Conservation (phyloP, 2,113 vertebrate species). For the Pycnonotus jocosus region DNA sequence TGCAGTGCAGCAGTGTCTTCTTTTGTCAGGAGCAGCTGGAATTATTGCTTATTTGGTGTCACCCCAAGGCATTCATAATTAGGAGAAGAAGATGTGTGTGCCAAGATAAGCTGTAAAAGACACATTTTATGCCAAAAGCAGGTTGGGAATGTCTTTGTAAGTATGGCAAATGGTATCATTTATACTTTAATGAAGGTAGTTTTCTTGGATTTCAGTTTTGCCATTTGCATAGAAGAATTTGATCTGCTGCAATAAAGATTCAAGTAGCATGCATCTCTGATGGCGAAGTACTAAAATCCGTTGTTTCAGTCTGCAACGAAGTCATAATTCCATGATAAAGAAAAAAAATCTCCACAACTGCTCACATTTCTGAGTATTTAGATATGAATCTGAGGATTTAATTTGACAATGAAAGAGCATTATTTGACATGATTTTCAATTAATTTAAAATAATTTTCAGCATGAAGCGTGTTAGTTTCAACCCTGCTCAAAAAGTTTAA, state of each 20-base stretch:
- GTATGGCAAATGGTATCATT: conserved; percentile 43
- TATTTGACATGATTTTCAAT: background rate
- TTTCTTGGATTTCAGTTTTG: conserved; percentile 45
- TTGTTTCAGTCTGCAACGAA: background rate
- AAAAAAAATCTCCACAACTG: background rate
- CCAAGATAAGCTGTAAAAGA: conserved; percentile 53
- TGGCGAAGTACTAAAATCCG: background rate
- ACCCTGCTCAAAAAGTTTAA: background rate
- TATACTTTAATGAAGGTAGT: conserved; percentile 55
- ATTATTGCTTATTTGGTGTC: conserved; percentile 54
- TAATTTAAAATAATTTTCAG: background rate
- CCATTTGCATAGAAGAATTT: conserved; percentile 41
- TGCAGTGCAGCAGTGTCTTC: conserved; percentile 27
- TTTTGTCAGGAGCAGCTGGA: conserved; percentile 57
- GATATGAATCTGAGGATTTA: background rate
- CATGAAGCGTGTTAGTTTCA: background rate
- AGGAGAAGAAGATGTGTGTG: conserved; percentile 18
- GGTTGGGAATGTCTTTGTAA: conserved; percentile 51
- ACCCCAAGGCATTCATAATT: conserved; percentile 61
- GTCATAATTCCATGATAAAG: background rate
- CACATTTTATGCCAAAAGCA: conserved; percentile 58
- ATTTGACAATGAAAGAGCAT: background rate
- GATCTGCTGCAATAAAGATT: conserved; percentile 41
- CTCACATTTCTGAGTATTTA: background rate
- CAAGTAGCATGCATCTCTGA: background rate